These are phyloP conservation scores for Notechis scutatus DNA, from an alignment of 2,113 vertebrate species.

Conservation along the genomic window DNA sequence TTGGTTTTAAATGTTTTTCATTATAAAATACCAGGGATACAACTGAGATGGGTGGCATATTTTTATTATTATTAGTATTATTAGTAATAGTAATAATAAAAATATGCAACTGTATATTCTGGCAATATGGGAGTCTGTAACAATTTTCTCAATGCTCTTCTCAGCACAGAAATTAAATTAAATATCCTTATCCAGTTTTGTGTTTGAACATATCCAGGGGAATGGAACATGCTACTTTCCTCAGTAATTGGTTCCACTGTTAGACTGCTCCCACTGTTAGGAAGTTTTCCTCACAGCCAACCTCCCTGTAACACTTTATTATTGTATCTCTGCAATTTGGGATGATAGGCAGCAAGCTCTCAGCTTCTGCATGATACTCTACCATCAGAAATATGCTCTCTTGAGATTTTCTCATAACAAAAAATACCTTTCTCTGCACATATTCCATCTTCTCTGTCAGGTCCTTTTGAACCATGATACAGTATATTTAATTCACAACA, in stretches of 20 bases:
- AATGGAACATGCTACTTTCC: not conserved
- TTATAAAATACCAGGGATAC: not conserved
- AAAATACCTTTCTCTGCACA: not conserved
- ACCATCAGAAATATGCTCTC: not conserved
- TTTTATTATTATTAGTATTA: too few relatives aligned
- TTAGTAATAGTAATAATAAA: not conserved
- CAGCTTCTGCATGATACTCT: not conserved
- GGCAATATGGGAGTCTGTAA: not conserved
- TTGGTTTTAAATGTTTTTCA: not conserved
- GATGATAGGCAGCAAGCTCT: not conserved
- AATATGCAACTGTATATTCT: not conserved
- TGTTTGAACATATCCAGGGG: not conserved
- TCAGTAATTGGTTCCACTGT: not conserved
- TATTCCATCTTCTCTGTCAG: not conserved
- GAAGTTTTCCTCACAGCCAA: not conserved
- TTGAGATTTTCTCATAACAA: not conserved
- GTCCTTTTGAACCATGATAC: not conserved
- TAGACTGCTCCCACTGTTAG: not conserved
- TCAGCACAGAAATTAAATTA: not conserved
- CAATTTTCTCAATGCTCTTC: not conserved
- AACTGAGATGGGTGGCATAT: not conserved
- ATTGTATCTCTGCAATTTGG: not conserved
- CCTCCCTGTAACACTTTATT: not conserved
- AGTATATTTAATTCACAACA: not conserved
- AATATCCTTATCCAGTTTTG: not conserved